Base-by-base conservation (phyloP, 2,797 vertebrate species). In the Phrynocephalus vlangalii region DNA sequence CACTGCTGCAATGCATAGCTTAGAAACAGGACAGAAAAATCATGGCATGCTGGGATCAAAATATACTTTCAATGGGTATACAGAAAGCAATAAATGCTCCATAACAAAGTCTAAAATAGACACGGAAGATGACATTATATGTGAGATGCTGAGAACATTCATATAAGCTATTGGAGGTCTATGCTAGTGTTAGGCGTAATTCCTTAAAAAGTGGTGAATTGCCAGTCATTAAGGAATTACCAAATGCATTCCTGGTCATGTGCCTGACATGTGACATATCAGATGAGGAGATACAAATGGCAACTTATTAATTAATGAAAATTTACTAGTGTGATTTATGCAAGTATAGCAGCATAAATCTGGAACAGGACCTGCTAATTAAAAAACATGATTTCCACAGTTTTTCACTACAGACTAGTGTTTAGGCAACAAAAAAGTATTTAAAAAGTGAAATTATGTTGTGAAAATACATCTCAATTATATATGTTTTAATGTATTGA, bases 31-130 rank as follows among this genome's bases (percentile, higher is more conserved):
- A 81, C 1, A 89, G 44, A n/a, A 24, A 91, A 87, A 79, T 84
- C 87, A 90, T 92, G 48, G 91, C 6, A 1, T 84, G 56, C 85
- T 44, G 38, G 30, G 15, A 24, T 72, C 18, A 91, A 70, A 28
- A 86, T 72, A 1, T 81, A 30, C 7, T 80, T 79, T 76, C 20
- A 68, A 92, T 93, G 44, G 93, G 83, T 63, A 88, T 87, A 87
- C 38, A 82, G 83, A 87, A 86, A 44, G 85, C 50, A 24, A 91
- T 63, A 60, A 56, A 56, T 56, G 52, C 18, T 60, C 33, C 38
- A 67, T 26, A 92, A 89, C 24, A 0, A 0, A 10, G 85, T 88
- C 73, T 72, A 73, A 48, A 28, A 85, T 0, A 1, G 50, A 79
- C 88, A 24, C 79, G 87, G 50, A 63, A 85, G 67, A 72, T 22